These are phyloP conservation scores for Molossus alvarezi DNA, from an alignment of 2,797 vertebrate species.

Conservation along the genomic window DNA sequence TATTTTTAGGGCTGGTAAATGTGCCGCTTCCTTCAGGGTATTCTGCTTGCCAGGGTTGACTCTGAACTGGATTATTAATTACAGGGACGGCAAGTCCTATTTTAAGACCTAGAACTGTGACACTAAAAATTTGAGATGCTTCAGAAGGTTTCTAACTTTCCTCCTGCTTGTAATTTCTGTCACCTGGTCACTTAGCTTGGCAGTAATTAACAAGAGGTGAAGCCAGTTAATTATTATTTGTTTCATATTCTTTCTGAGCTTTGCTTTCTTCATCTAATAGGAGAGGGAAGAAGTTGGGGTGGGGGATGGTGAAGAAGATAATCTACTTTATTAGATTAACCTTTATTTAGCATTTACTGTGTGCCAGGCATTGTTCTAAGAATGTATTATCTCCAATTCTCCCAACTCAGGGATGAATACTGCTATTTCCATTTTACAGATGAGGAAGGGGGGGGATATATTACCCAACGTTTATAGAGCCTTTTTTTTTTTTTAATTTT, in stretches of 20 bases:
- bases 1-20: slow-evolving; percentile 71
- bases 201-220: slow-evolving; percentile 46
- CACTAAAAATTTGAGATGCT: slow-evolving; percentile 69
- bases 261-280: slow-evolving; percentile 21
- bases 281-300: background rate
- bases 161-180: slow-evolving; percentile 66
- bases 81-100: slow-evolving; percentile 41
- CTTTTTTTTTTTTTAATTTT: background rate
- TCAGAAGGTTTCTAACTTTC: slow-evolving; percentile 59
- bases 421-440: background rate
- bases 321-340: slow-evolving; percentile 54
- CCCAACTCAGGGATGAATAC: background rate
- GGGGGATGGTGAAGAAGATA: background rate
- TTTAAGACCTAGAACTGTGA: slow-evolving; percentile 66
- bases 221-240: slow-evolving; percentile 14
- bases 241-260: background rate
- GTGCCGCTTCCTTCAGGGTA: slow-evolving; percentile 3
- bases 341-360: slow-evolving; percentile 52
- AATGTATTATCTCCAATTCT: slow-evolving; percentile 16
- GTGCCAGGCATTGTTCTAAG: background rate
- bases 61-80: slow-evolving; percentile 76
- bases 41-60: slow-evolving; percentile 59
- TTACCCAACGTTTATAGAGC: background rate
- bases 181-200: slow-evolving; percentile 18
- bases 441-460: background rate